Conservation (phyloP, 2,113 vertebrate genomes). For the Neolamprologus longior region DNA sequence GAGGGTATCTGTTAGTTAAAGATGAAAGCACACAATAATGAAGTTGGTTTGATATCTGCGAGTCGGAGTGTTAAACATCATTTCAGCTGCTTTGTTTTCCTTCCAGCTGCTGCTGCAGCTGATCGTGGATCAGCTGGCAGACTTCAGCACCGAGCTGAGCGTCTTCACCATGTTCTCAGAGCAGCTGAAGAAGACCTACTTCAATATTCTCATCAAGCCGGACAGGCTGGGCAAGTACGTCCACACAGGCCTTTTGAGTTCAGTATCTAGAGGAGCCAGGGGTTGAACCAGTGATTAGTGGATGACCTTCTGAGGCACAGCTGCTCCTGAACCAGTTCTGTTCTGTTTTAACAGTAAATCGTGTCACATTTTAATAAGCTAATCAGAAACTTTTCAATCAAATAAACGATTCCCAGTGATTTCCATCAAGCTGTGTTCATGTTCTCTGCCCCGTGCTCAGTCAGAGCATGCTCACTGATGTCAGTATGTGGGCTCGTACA, state of each 20-base stretch:
- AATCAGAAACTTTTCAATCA: neutral
- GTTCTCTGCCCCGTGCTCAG: neutral
- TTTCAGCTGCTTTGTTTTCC: neutral
- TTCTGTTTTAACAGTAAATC: neutral
- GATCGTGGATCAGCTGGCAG: slow-evolving; percentile 85
- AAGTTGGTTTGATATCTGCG: neutral
- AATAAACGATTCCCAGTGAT: neutral
- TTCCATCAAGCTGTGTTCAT: neutral
- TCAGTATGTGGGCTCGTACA: neutral
- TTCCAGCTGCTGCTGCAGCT: slow-evolving; percentile 84
- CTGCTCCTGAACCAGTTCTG: neutral
- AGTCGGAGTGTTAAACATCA: neutral
- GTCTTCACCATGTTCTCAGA: slow-evolving; percentile 91
- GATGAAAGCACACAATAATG: neutral
- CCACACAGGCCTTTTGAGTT: neutral
- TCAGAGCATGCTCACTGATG: neutral
- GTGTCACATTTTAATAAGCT: neutral
- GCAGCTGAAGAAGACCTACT: slow-evolving; percentile 93
- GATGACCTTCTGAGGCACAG: neutral
- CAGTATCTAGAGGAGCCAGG: neutral
- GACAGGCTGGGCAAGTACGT: slow-evolving; percentile 85
- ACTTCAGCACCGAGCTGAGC: slow-evolving; percentile 80
- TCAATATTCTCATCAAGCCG: slow-evolving; percentile 90
- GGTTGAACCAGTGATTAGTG: neutral
- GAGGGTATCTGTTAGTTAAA: neutral